Conservation (phyloP, 2,888 invertebrate genomes). For the Agrotis puta region DNA sequence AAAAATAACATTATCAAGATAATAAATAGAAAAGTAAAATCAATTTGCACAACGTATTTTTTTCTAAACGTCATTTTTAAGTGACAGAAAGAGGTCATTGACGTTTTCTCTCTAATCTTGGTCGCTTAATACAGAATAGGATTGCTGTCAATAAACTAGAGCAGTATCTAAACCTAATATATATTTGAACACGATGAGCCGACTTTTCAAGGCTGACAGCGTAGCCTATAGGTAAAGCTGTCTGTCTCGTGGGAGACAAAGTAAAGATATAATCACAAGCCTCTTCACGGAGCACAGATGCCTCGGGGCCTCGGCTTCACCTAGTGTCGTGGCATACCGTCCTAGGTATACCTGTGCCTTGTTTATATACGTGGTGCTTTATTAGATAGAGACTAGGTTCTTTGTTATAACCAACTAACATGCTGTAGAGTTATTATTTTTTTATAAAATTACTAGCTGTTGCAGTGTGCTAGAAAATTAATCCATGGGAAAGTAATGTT, state of each 20-base stretch:
- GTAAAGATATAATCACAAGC: conserved; percentile 54
- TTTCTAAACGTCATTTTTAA: no score
- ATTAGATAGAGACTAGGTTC: background rate
- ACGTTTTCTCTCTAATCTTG: no score
- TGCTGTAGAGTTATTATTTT: no score
- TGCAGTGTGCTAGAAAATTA: no score
- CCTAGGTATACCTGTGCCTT: conserved; percentile 19
- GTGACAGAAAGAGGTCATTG: no score
- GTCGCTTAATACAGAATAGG: no score
- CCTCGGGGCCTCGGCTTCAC: conserved; percentile 42
- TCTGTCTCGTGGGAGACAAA: conserved; percentile 43
- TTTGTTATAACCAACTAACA: conserved; percentile 1
- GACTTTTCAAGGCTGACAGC: conserved; percentile 10
- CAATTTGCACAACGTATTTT: no score
- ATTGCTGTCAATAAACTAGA: background rate
- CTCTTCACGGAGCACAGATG: conserved; percentile 42
- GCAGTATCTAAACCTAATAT: background rate
- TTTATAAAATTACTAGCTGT: background rate
- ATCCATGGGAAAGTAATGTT: no score
- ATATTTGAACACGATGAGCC: background rate
- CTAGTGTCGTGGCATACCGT: conserved; percentile 41
- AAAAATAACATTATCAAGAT: no score
- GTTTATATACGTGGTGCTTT: conserved; percentile 10
- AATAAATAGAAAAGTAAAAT: no score
- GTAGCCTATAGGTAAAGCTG: conserved; percentile 19